Base-by-base conservation (phyloP, 2,888 invertebrate genomes). In the Drosophila longiperda region DNA sequence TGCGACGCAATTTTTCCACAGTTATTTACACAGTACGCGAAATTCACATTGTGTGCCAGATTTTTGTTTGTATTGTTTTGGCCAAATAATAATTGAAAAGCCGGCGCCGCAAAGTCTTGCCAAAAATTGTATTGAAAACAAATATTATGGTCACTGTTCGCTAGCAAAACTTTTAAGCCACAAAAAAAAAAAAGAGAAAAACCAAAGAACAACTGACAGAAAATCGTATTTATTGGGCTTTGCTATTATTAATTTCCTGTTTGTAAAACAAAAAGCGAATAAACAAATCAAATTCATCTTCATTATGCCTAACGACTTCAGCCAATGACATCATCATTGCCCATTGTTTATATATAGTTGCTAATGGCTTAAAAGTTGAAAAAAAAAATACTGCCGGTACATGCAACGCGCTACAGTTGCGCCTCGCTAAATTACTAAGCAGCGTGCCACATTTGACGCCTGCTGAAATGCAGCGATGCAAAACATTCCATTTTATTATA, bases 51-150 rank as follows among this genome's bases (percentile, higher is more conserved):
- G 74, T 82, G 82, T 82, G 76, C 78, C 78, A 78, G 60, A 78
- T 78, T 78, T 61, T 66, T 52, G 74, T 74, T 65, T 78, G 60
- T 57, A 64, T 45, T 78, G 60, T 53, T 75, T 53, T 75, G 70
- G 65, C 66, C 50, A 78, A 75, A 45, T 45, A 71, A 73, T 61
- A 70, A 73, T 64, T 71, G 70, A 66, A 87, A 80, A 75, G 66
- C 57, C 69, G 88, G 88, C 89, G 87, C 87, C 89, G 59, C 48
- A 52, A 26, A 58, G 86, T 87, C 86, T 89, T 87, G 87, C 84
- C 89, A 87, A 87, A 82, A 80, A 83, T 26, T 73, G 50, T 73
- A 64, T 81, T 72, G 57, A 49, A 53, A 63, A 40, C 38, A 38
- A 55, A 59, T 57, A 66, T 49, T 57, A 67, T 78, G 77, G 78